phyloP scores from a whole-genome alignment of 2,888 invertebrate species.

The Hydriomena furcata region DNA sequence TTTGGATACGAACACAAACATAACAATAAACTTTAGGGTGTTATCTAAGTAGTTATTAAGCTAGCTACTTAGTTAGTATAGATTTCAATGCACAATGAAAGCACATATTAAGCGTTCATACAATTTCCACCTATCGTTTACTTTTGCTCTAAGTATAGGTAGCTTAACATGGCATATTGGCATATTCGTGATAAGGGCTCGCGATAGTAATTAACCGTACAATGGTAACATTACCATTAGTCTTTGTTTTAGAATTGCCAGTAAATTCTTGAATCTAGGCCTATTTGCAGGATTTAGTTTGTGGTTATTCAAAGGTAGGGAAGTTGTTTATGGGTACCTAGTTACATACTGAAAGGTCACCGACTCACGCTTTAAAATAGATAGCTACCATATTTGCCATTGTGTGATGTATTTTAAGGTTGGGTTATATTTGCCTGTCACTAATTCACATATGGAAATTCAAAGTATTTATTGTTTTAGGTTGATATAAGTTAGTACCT shows the following conservation, averaged over 20 bases:
- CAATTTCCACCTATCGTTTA: no score
- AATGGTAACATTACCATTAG: slow-evolving; percentile 40
- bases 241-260: slow-evolving; percentile 20
- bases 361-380: slow-evolving; percentile 9
- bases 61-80: no score
- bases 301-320: slow-evolving; percentile 11
- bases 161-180: background rate
- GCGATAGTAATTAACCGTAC: slow-evolving; percentile 42
- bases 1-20: no score
- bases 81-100: no score
- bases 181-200: slow-evolving; percentile 39
- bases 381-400: slow-evolving; percentile 13
- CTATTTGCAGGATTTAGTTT: slow-evolving; percentile 13
- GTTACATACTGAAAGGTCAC: slow-evolving; percentile 20
- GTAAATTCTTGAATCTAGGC: slow-evolving; percentile 29
- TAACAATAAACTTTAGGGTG: no score
- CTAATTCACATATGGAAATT: no score
- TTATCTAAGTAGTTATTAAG: no score
- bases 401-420: slow-evolving; percentile 13
- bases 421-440: background rate
- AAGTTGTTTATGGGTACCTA: slow-evolving; percentile 16
- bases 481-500: no score
- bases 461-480: no score
- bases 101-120: no score
- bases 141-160: no score